Evolutionary conservation across 1,140 invertebrate genomes (phyloP).

Genomic region (fruit fly (Drosophila melanogaster)): DNA sequence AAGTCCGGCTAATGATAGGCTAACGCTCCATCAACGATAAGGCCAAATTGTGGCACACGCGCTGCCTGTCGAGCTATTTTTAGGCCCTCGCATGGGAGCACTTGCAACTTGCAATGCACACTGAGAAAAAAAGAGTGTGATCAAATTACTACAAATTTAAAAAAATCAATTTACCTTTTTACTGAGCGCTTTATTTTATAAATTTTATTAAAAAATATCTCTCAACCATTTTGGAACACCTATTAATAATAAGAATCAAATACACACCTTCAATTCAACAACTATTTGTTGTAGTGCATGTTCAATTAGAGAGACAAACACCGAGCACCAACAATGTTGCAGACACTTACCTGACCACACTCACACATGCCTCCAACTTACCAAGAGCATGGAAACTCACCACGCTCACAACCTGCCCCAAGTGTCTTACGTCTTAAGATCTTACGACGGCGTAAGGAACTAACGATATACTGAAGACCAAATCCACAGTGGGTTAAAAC

Average conservation of each 20-base stretch:
- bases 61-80: constrained; percentile 62
- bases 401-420: constrained; percentile 70
- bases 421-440: constrained; percentile 30
- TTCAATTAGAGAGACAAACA: constrained; percentile 57
- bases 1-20: constrained; percentile 79
- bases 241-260: background rate
- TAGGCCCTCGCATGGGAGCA: constrained; percentile 47
- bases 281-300: constrained; percentile 18
- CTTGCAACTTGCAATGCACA: constrained; percentile 20
- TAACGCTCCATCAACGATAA: constrained; percentile 82
- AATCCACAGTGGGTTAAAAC: background rate
- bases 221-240: too few species aligned
- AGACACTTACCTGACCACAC: constrained; percentile 68
- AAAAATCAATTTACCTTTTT: background rate
- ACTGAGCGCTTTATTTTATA: too few species aligned
- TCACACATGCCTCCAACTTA: constrained; percentile 14
- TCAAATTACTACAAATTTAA: background rate
- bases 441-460: constrained; percentile 29
- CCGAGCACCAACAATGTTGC: constrained; percentile 54
- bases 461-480: background rate
- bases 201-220: background rate
- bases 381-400: constrained; percentile 33
- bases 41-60: constrained; percentile 82
- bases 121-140: background rate
- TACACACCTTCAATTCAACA: background rate